Base-by-base conservation (phyloP, 2,888 invertebrate genomes). In the Hedya salicella region DNA sequence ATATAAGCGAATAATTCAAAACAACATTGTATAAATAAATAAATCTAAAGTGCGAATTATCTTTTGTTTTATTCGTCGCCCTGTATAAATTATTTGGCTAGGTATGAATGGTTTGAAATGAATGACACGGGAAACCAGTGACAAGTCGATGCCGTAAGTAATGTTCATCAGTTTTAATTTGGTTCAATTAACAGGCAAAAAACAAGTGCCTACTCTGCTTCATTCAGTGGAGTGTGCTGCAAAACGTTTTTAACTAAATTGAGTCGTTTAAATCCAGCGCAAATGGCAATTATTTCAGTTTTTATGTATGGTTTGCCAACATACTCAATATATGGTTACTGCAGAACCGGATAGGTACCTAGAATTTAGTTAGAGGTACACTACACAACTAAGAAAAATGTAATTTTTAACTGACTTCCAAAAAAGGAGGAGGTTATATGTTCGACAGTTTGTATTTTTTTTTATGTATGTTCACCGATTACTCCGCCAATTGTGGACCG, bases 21-120 rank as follows among this genome's bases (percentile, higher is more conserved):
- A 83, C 80, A 85, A 81, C 86, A 82, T 79, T 90, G 88, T 89
- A 87, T 87, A 87, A 89, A 86, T 85, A 80, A 87, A 86, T 60
- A 67, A 61, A 68, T 42, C 8, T 86, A 86, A 88, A 87, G 79
- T 72, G 73, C 75, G 75, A 82, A 76, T 74, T 6, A 19, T 42
- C n/a, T 17, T 21, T 44, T 17, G n/a, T 46, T 57, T 48, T 42
- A 54, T 13, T 54, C n/a, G 5, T 14, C 4, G 30, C 16, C 32
- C 14, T 14, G 9, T 16, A 16, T 32, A 16, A 5, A 32, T 17
- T 6, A 17, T 8, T 17, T 17, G 6, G 4, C 14, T 14, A 25
- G 25, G 25, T 2, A 16, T 52, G 17, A 2, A 13, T 17, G 25
- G 54, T 42, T 25, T 54, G 4, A 54, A 25, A 25, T 25, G 40